Evolutionary conservation across 2,113 vertebrate genomes (phyloP).

Genomic region (Paratilapia polleni): DNA sequence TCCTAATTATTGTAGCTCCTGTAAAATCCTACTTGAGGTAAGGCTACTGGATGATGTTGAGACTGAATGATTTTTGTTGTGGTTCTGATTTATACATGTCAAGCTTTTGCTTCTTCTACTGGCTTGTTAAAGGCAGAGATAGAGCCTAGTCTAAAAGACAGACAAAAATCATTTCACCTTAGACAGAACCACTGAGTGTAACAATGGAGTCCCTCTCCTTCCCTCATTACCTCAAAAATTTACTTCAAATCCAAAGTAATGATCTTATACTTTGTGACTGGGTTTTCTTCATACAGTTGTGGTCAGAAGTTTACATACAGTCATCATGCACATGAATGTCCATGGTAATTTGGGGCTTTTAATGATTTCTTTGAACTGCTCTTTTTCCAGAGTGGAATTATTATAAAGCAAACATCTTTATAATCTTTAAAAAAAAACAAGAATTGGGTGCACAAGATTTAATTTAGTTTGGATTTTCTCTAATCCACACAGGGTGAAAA

Average conservation of each 20-base stretch:
- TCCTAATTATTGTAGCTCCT: background rate
- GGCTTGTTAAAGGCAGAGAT: background rate
- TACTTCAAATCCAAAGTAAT: background rate
- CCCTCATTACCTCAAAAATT: background rate
- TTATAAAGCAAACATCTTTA: too few relatives aligned
- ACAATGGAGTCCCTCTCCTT: background rate
- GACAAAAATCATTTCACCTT: background rate
- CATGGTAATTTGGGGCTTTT: too few relatives aligned
- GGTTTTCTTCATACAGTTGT: background rate
- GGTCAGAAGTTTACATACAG: too few relatives aligned
- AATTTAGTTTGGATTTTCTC: too few relatives aligned
- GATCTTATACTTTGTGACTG: background rate
- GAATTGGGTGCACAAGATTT: too few relatives aligned
- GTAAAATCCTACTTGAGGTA: background rate
- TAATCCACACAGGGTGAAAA: too few relatives aligned
- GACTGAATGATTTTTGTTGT: background rate
- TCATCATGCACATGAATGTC: too few relatives aligned
- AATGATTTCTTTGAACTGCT: too few relatives aligned
- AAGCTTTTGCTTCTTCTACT: slow-evolving; percentile 3
- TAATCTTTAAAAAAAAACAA: too few relatives aligned
- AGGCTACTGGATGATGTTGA: background rate
- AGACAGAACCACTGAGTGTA: background rate
- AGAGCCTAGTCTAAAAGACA: background rate
- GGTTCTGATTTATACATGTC: background rate
- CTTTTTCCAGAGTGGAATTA: too few relatives aligned